These are phyloP conservation scores for Neoarius graeffei DNA, from an alignment of 2,113 vertebrate genomes.

Conservation along the genomic window DNA sequence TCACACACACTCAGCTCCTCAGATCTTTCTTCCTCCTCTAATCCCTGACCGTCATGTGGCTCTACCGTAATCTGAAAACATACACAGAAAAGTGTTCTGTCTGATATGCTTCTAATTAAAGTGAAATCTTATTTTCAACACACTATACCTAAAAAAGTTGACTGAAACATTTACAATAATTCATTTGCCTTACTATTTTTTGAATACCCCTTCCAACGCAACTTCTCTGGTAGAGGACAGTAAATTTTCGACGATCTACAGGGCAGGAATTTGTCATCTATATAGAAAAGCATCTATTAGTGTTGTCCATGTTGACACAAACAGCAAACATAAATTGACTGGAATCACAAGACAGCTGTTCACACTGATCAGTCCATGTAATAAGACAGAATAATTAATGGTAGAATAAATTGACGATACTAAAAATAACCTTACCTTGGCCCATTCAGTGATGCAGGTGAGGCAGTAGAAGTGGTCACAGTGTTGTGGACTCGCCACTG, in stretches of 20 bases:
- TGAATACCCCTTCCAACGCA: conserved; percentile 46
- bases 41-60: background rate
- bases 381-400: background rate
- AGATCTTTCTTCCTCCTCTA: conserved; percentile 30
- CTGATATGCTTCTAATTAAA: background rate
- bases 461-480: conserved; percentile 63
- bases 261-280: conserved; percentile 64
- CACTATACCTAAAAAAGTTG: background rate
- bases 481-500: conserved; percentile 52
- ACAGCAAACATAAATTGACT: background rate
- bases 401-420: background rate
- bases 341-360: background rate
- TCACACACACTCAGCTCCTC: conserved; percentile 55
- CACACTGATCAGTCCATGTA: background rate
- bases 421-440: conserved; percentile 54
- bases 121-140: background rate
- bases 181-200: conserved; percentile 25
- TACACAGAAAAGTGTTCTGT: background rate
- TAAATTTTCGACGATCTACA: conserved; percentile 60
- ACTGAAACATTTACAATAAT: background rate
- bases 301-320: background rate
- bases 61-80: conserved; percentile 55
- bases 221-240: conserved; percentile 54
- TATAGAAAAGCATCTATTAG: background rate
- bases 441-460: conserved; percentile 62